phyloP scores from a whole-genome alignment of 2,888 invertebrate genomes.

The Autographa gamma region DNA sequence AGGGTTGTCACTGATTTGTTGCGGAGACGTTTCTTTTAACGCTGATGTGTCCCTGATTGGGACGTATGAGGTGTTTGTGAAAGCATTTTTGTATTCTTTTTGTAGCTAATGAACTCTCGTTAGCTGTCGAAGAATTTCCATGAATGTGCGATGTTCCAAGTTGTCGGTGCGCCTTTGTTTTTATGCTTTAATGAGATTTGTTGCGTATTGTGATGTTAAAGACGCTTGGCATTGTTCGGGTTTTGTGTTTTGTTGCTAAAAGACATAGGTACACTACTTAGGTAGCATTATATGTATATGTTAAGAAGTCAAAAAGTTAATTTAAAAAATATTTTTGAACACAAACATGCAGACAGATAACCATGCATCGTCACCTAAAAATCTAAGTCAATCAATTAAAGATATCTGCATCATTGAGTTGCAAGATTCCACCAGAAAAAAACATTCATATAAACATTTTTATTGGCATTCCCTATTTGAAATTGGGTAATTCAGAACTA shows the following conservation, averaged over 20 bases:
- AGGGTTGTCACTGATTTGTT: conserved; percentile 86
- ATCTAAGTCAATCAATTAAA: no score
- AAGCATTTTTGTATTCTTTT: conserved; percentile 75
- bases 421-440: no score
- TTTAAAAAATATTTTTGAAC: no score
- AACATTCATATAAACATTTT: no score
- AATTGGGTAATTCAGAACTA: no score
- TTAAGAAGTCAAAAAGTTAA: no score
- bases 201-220: conserved; percentile 6
- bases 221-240: neutral
- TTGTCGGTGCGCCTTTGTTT: conserved; percentile 30
- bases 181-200: conserved; percentile 29
- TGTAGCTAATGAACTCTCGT: conserved; percentile 80
- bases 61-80: conserved; percentile 80
- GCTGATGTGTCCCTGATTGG: conserved; percentile 84
- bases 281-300: no score
- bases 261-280: no score
- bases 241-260: neutral
- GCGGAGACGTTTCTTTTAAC: conserved; percentile 83
- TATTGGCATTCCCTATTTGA: no score
- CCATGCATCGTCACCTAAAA: no score
- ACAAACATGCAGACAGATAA: no score
- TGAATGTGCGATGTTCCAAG: conserved; percentile 42
- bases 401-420: no score
- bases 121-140: conserved; percentile 67